Evolutionary conservation across 1,140 invertebrate genomes (phyloP).

Genomic region (Sipha flava): DNA sequence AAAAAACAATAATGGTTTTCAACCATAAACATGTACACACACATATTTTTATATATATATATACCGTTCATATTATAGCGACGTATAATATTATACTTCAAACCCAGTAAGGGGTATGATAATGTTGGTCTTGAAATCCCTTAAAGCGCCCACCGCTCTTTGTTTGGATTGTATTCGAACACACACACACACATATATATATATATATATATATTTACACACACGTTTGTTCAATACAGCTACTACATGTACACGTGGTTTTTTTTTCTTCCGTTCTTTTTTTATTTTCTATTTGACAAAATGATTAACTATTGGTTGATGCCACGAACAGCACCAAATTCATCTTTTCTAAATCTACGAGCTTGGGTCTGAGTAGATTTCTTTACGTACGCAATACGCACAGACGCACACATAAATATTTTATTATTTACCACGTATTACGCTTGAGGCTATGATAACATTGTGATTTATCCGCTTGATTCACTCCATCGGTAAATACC

Average conservation of each 20-base stretch:
- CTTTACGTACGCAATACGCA: too few relatives aligned
- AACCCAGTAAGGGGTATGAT: neutral
- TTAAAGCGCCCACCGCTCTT: neutral
- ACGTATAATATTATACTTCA: neutral
- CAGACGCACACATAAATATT: too few relatives aligned
- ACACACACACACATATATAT: neutral
- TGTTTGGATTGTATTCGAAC: neutral
- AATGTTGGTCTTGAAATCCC: neutral
- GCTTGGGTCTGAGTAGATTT: too few relatives aligned
- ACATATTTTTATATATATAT: too few relatives aligned
- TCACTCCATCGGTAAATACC: too few relatives aligned
- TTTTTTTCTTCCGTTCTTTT: neutral
- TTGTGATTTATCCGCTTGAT: too few relatives aligned
- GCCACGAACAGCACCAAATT: neutral
- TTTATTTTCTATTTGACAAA: neutral
- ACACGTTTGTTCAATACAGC: neutral
- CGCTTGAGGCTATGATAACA: too few relatives aligned
- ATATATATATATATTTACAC: neutral
- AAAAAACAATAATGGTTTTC: constrained; percentile 1
- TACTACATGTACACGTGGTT: neutral
- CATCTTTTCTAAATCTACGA: neutral
- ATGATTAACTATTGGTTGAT: neutral
- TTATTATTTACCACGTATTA: too few relatives aligned
- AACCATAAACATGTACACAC: neutral
- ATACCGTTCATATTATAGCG: too few relatives aligned